These are phyloP conservation scores for Ephialtes manifestator DNA, from an alignment of 2,888 invertebrate species.

Conservation along the genomic window DNA sequence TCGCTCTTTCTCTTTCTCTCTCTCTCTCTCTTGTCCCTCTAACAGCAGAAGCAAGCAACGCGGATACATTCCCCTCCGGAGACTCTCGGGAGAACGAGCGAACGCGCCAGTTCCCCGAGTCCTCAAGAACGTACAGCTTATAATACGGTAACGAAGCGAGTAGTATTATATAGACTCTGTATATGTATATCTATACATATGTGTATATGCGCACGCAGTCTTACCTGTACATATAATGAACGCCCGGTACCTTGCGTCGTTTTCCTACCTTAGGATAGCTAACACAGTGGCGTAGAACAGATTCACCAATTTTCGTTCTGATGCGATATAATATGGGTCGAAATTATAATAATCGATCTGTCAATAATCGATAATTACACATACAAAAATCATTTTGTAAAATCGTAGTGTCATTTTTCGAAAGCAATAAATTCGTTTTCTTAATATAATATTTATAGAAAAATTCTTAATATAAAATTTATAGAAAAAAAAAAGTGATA, in stretches of 20 bases:
- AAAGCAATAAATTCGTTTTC: too few relatives aligned
- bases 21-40: slow-evolving; percentile 27
- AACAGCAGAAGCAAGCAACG: slow-evolving; percentile 48
- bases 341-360: background rate
- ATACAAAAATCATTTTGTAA: background rate
- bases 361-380: background rate
- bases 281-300: slow-evolving; percentile 20
- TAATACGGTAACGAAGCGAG: slow-evolving; percentile 51
- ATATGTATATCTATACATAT: slow-evolving; percentile 5
- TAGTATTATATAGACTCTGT: slow-evolving; percentile 24
- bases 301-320: slow-evolving; percentile 4
- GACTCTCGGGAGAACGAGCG: slow-evolving; percentile 29
- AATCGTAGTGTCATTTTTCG: too few relatives aligned
- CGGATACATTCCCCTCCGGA: slow-evolving; percentile 61
- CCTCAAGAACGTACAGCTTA: slow-evolving; percentile 27
- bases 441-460: too few relatives aligned
- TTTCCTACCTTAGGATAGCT: background rate
- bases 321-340: background rate
- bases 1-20: background rate
- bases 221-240: slow-evolving; percentile 36
- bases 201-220: background rate
- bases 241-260: slow-evolving; percentile 2
- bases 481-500: too few relatives aligned
- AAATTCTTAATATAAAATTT: too few relatives aligned
- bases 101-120: slow-evolving; percentile 9